Evolutionary conservation across 1,140 invertebrate genomes (phyloP).

Genomic region (Triops cancriformis): DNA sequence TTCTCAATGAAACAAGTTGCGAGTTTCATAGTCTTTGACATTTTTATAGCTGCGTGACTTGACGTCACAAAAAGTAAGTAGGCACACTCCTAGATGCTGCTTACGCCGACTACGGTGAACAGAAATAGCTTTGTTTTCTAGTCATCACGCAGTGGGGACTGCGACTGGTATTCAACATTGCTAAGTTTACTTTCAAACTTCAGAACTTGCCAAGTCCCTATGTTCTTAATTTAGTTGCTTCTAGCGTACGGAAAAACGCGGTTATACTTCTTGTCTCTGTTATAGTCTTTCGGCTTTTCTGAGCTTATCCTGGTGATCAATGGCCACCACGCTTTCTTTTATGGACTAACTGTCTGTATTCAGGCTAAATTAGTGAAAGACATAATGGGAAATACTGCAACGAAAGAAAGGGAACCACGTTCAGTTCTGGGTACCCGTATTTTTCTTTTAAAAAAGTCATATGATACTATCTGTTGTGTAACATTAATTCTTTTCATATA

Average conservation of each 20-base stretch:
- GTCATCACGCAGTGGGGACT: background rate
- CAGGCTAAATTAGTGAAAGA: background rate
- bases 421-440: background rate
- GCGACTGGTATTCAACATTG: background rate
- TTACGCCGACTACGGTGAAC: background rate
- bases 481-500: background rate
- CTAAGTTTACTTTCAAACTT: background rate
- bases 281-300: background rate
- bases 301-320: background rate
- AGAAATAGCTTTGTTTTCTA: background rate
- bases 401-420: background rate
- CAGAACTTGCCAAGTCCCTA: background rate
- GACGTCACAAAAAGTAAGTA: background rate
- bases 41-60: background rate
- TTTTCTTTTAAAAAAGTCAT: background rate
- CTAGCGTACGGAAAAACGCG: background rate
- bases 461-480: background rate
- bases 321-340: background rate
- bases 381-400: background rate
- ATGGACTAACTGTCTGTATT: background rate
- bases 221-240: constrained; percentile 9
- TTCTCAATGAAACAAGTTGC: background rate
- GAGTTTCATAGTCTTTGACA: background rate
- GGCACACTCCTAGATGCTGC: background rate
- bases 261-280: background rate